Evolutionary conservation across 1,140 invertebrate species (phyloP).

Genomic region (Lycorma delicatula): DNA sequence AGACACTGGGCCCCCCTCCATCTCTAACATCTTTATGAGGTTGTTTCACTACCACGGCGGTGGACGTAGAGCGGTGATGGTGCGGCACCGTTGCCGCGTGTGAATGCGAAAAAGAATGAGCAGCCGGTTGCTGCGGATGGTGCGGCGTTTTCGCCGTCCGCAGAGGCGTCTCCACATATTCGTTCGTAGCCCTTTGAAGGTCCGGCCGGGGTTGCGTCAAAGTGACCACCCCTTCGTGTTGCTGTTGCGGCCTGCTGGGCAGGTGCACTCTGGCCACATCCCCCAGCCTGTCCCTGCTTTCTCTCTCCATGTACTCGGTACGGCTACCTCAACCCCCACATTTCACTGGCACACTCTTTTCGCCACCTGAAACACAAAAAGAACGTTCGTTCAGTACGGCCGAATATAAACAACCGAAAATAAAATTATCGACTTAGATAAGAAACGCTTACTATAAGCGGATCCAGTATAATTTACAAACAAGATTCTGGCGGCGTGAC

Average conservation of each 20-base stretch:
- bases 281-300: neutral
- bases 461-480: too few species aligned
- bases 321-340: neutral
- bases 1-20: constrained; percentile 26
- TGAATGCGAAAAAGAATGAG: constrained; percentile 11
- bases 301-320: constrained; percentile 5
- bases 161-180: constrained; percentile 77
- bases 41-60: constrained; percentile 15
- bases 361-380: constrained; percentile 7
- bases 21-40: constrained; percentile 22
- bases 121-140: constrained; percentile 13
- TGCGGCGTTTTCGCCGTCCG: constrained; percentile 35
- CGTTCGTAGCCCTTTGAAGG: constrained; percentile 65
- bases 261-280: neutral
- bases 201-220: constrained; percentile 66
- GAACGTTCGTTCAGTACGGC: neutral
- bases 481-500: too few species aligned
- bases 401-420: too few species aligned
- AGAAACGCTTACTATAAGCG: too few species aligned
- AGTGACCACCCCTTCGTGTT: constrained; percentile 42
- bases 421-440: too few species aligned
- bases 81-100: constrained; percentile 22
- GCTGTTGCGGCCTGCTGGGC: constrained; percentile 10
- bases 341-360: neutral
- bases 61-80: constrained; percentile 9